Conservation (phyloP, 2,888 invertebrate species). For the Blomia tropicalis region DNA sequence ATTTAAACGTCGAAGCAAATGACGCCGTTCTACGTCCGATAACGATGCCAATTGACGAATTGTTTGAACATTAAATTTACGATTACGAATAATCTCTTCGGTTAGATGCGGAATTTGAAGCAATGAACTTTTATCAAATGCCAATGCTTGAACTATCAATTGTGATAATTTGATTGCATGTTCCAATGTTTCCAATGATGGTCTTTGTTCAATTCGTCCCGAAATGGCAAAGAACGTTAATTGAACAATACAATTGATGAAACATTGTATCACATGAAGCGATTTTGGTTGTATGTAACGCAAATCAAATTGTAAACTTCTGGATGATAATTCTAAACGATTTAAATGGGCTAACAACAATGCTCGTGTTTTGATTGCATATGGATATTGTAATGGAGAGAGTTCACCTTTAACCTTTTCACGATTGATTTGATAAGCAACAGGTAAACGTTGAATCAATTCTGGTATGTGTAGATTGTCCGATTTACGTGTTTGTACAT, state of each 20-base stretch:
- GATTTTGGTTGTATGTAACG: neutral
- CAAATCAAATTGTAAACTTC: neutral
- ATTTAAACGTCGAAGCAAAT: slow-evolving; percentile 54
- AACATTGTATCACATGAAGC: neutral
- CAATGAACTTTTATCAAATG: neutral
- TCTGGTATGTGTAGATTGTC: neutral
- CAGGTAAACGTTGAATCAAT: neutral
- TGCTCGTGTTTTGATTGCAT: neutral
- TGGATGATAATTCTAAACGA: neutral
- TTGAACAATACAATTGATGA: neutral
- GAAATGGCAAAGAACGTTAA: neutral
- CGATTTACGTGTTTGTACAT: neutral
- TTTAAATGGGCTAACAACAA: neutral
- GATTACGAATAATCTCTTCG: slow-evolving; percentile 40
- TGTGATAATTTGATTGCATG: neutral
- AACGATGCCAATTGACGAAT: slow-evolving; percentile 78
- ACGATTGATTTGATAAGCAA: neutral
- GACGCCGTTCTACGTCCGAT: slow-evolving; percentile 70
- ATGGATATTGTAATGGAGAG: neutral
- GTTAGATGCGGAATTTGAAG: neutral
- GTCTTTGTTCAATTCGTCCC: neutral
- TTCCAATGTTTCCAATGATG: neutral
- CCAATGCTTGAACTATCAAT: neutral
- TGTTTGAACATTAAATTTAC: slow-evolving; percentile 68
- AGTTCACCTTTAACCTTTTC: neutral